These are phyloP conservation scores for Pseudorectes ferrugineus DNA, from an alignment of 2,113 vertebrate species.

Conservation along the genomic window DNA sequence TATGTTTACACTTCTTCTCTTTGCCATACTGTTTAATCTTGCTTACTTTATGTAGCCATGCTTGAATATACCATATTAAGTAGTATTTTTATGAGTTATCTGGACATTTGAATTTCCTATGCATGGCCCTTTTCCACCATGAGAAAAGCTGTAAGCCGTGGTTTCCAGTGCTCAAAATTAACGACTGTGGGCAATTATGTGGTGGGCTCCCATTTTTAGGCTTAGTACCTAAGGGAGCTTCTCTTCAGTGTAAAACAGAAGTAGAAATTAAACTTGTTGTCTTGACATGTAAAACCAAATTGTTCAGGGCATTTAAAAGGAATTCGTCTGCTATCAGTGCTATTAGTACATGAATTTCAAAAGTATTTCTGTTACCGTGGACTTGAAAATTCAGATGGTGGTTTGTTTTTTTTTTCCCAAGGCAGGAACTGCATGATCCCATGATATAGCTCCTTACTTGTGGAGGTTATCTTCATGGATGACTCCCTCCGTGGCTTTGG, in stretches of 20 bases:
- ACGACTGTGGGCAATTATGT: background rate
- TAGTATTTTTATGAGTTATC: background rate
- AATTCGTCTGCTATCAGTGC: background rate
- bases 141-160: background rate
- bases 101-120: conserved; percentile 6
- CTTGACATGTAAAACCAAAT: background rate
- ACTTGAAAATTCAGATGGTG: background rate
- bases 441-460: accelerated
- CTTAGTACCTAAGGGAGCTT: background rate
- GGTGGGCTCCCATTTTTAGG: background rate
- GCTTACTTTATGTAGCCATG: background rate
- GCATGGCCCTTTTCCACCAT: background rate
- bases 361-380: background rate
- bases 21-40: background rate
- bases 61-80: background rate
- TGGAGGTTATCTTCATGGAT: background rate
- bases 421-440: background rate
- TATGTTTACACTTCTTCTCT: conserved; percentile 18
- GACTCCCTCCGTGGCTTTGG: background rate
- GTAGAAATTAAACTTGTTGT: background rate
- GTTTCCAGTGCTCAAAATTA: background rate
- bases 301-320: background rate
- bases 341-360: background rate
- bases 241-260: background rate
- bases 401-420: background rate